Conservation (phyloP, 2,888 invertebrate species). For the Laspeyria flexula region DNA sequence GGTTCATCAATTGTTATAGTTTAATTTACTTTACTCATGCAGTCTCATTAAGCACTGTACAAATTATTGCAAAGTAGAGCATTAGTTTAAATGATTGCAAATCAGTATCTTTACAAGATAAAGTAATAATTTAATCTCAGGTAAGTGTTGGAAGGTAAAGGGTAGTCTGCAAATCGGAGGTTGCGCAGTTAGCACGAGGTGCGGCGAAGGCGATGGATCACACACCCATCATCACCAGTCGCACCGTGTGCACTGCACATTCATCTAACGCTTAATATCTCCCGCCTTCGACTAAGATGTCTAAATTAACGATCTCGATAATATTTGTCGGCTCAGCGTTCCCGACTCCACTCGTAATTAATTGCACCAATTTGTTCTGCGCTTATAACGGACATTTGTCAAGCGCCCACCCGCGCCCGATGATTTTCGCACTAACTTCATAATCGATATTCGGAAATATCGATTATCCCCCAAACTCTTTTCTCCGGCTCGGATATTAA, state of each 20-base stretch:
- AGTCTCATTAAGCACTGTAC: too few relatives aligned
- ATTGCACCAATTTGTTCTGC: slow-evolving; percentile 83
- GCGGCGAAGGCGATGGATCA: neutral
- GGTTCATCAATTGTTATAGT: too few relatives aligned
- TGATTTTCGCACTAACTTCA: slow-evolving; percentile 82
- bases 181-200: slow-evolving; percentile 16
- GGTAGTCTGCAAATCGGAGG: slow-evolving; percentile 12
- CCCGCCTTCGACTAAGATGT: slow-evolving; percentile 72
- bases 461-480: slow-evolving; percentile 70
- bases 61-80: too few relatives aligned
- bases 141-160: neutral
- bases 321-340: slow-evolving; percentile 83
- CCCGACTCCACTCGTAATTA: slow-evolving; percentile 78
- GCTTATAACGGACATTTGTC: slow-evolving; percentile 84
- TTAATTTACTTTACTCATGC: too few relatives aligned
- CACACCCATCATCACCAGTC: slow-evolving; percentile 5
- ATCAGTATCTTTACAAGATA: too few relatives aligned
- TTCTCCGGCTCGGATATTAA: slow-evolving; percentile 62
- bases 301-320: slow-evolving; percentile 84
- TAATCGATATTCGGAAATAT: slow-evolving; percentile 79
- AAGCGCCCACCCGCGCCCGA: slow-evolving; percentile 74
- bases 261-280: slow-evolving; percentile 66
- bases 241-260: slow-evolving; percentile 60
- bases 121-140: too few relatives aligned
- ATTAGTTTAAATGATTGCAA: too few relatives aligned